Percentiles rank a stretch among this genome's conserved stretches.
Conservation (phyloP, 2,888 invertebrate species). For the Nymphalis urticae region DNA sequence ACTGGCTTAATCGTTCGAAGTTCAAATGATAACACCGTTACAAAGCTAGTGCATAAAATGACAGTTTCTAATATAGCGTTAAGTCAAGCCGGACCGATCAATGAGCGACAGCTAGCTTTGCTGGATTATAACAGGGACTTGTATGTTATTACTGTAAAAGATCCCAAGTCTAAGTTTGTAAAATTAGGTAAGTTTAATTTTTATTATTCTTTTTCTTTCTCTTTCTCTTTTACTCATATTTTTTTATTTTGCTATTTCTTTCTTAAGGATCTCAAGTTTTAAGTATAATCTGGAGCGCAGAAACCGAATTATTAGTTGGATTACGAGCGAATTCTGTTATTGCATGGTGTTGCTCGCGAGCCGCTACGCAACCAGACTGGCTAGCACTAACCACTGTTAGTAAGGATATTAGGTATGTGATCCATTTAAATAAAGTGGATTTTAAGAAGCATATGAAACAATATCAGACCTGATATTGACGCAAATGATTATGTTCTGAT, state of each 20-base stretch:
- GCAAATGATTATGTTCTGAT: too few relatives aligned
- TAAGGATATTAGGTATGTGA: constrained; percentile 64
- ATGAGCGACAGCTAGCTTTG: constrained; percentile 91
- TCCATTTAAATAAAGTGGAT: too few relatives aligned
- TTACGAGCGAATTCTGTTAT: constrained; percentile 70
- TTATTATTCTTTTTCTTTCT: background rate
- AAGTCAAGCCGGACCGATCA: constrained; percentile 90
- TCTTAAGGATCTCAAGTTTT: constrained; percentile 69
- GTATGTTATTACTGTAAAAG: constrained; percentile 88
- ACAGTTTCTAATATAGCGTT: constrained; percentile 91
- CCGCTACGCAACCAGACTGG: constrained; percentile 71
- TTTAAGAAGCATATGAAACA: background rate
- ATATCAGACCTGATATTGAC: background rate
- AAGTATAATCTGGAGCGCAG: constrained; percentile 73
- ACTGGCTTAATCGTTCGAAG: constrained; percentile 84
- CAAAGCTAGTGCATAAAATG: constrained; percentile 88
- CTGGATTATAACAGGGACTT: constrained; percentile 95
- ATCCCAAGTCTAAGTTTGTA: constrained; percentile 83
- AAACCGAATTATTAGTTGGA: constrained; percentile 72
- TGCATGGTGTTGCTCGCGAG: constrained; percentile 74
- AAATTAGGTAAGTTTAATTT: constrained; percentile 84
- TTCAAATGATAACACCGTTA: constrained; percentile 86
- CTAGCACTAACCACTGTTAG: constrained; percentile 68
- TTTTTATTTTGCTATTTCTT: too few relatives aligned
- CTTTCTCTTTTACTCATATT: background rate